Evolutionary conservation across 1,140 invertebrate species (phyloP), one percentile per base, ranked within the genome.

Genomic region (Calephelis virginiensis): DNA sequence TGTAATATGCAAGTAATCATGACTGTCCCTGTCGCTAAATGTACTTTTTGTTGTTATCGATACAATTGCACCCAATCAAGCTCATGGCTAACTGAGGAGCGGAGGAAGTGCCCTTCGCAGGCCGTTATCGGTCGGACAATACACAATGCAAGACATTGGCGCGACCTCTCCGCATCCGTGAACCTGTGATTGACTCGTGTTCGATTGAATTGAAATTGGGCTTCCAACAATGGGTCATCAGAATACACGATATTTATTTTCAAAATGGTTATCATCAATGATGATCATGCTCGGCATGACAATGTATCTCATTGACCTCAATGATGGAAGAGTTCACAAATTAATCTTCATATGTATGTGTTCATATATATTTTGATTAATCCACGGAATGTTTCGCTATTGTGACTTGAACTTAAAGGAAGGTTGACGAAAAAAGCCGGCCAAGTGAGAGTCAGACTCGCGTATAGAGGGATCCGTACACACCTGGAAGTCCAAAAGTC

Each of bases 81-180:
- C 77, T 80, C 82, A 85, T 67, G 82, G 83, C 70, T 80, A 77
- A 73, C 60, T 59, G 61, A 70, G 77, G 77, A 78, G 75, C 56
- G 76, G 73, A 82, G 84, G 82, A 89, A 86, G 74, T 83, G 82
- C 83, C 83, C 83, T 86, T 82, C 78, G 82, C 68, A 70, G 72
- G 73, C 72, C 76, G 72, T 68, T 69, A 68, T 73, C 67, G 63
- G 53, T n/a, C 68, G 64, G 82, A 86, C 84, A 89, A 86, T 87
- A 81, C 72, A 86, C 83, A 89, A 87, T 87, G 75, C 72, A 72
- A 80, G 79, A 78, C 83, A 79, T 82, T 82, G 80, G 65, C 73
- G 72, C 76, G 83, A 78, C 83, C 82, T 85, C 80, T 67, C 67
- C 63, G 77, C 75, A 86, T 83, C 81, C 80, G 78, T 83, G 75